Base-by-base conservation (phyloP, 64 coral and sea anemone genomes). In the Porites lutea region DNA sequence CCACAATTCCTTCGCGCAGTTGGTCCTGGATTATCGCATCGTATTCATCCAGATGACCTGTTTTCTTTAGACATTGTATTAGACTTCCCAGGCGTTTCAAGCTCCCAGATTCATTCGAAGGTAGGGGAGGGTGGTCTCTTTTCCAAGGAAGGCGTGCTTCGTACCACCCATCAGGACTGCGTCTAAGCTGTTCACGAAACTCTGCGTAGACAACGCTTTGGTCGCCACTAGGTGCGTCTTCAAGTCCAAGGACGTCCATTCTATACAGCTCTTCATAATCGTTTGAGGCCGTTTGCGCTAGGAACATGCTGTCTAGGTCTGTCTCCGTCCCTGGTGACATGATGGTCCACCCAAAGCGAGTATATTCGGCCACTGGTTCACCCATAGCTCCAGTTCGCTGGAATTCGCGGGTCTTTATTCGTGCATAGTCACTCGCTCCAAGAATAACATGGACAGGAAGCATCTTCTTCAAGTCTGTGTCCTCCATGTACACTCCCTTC, bases 131-230 rank as follows among this genome's bases (percentile, higher is more conserved):
- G 58, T 92, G 67, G 67, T 43, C 81, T 43, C 46, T 50, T 86
- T 92, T 92, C 90, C 80, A 92, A 53, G 53, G 65, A 54, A 92
- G 75, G 14, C 90, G 68, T 8, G 90, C 84, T 83, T 92, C 72
- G 73, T 92, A 86, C 69, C 81, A 77, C 3, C 90, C 68, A 19
- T 86, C 71, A 37, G 83, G 48, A 60, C 52, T 86, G 52, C 71
- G 79, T 4, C 11, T 54, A n/a, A 92, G 72, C 49, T 92, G 80
- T 53, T 92, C 90, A 19, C 11, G 47, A 59, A 92, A 86, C 67
- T 92, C 89, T 4, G 72, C 53, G 52, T 92, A 84, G 18, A 90
- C 89, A 4, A 54, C 16, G 14, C 81, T 65, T 37, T 92, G 79
- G 61, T 75, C 80, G 2, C 80, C 80, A 15, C 55, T 23, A 63